A percentile compares a stretch with the other conserved stretches of the same genome.
Evolutionary conservation across 2,888 invertebrate genomes (phyloP).

Genomic region (Ypsolopha scabrella): DNA sequence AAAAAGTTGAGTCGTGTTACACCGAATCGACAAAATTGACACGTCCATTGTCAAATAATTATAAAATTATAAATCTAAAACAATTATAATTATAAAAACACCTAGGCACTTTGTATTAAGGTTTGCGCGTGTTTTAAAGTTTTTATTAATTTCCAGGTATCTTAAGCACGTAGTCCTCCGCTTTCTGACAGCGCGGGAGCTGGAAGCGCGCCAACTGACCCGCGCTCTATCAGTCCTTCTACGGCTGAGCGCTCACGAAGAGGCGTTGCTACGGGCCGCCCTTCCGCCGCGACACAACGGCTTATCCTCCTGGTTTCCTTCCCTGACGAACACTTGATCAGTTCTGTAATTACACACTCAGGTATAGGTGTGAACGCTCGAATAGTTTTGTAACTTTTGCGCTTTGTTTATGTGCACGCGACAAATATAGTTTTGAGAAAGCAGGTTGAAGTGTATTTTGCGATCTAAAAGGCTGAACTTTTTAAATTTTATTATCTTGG

Average conservation of each 20-base stretch:
- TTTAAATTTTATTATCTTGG: too few relatives aligned
- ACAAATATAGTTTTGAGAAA: neutral
- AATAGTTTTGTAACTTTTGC: neutral
- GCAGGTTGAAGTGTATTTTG: neutral
- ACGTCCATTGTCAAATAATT: too few relatives aligned
- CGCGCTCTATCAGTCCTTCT: conserved; percentile 88
- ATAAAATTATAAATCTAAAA: too few relatives aligned
- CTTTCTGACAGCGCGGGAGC: conserved; percentile 89
- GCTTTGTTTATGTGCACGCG: neutral
- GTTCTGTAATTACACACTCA: neutral
- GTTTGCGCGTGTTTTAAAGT: conserved; percentile 33
- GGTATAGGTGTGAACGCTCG: neutral
- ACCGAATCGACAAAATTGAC: too few relatives aligned
- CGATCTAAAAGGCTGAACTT: too few relatives aligned
- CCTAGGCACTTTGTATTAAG: too few relatives aligned
- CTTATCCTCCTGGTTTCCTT: conserved; percentile 47
- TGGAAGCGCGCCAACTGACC: conserved; percentile 90
- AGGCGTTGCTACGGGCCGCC: conserved; percentile 84
- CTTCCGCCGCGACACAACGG: conserved; percentile 59
- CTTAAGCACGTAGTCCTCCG: conserved; percentile 94
- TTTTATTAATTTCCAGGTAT: conserved; percentile 57
- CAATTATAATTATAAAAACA: too few relatives aligned
- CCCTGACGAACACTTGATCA: conserved; percentile 37
- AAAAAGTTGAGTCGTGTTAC: too few relatives aligned
- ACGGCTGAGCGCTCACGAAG: conserved; percentile 88